Evolutionary conservation across 2,113 vertebrate genomes (phyloP).

Genomic region (Lepus europaeus): DNA sequence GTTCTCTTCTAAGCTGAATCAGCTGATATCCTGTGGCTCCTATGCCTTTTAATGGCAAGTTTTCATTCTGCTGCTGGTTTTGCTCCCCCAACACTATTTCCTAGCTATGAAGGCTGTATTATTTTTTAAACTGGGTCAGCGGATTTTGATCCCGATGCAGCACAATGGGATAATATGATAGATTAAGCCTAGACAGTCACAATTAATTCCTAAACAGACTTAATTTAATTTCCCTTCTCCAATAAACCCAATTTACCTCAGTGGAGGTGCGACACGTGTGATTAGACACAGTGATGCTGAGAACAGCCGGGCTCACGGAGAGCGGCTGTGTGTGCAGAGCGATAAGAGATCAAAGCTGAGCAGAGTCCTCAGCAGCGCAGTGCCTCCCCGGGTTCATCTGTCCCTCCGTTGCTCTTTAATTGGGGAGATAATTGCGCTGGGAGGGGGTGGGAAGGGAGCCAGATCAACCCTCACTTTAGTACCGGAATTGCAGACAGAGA

Average conservation of each 20-base stretch:
- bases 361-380: constrained; percentile 65
- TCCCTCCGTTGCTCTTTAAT: constrained; percentile 79
- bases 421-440: constrained; percentile 81
- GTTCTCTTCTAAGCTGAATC: not conserved
- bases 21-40: not conserved
- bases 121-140: constrained; percentile 68
- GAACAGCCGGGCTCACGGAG: constrained; percentile 60
- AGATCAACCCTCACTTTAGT: constrained; percentile 56
- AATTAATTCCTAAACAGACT: constrained; percentile 86
- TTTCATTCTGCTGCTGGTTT: constrained; percentile 1
- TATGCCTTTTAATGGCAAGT: not conserved
- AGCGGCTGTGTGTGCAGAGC: not conserved
- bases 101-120: not conserved
- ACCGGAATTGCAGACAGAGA: constrained; percentile 74
- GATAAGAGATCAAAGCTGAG: constrained; percentile 85
- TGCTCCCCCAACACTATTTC: not conserved
- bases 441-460: constrained; percentile 53
- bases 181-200: constrained; percentile 80
- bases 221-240: constrained; percentile 88
- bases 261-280: constrained; percentile 84
- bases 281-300: constrained; percentile 79
- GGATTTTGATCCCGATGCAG: constrained; percentile 73
- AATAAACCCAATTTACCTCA: constrained; percentile 87
- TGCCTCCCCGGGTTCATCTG: constrained; percentile 69
- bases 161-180: constrained; percentile 83